phyloP scores from a whole-genome alignment of 2,113 vertebrate genomes.

The Vulpes lagopus region DNA sequence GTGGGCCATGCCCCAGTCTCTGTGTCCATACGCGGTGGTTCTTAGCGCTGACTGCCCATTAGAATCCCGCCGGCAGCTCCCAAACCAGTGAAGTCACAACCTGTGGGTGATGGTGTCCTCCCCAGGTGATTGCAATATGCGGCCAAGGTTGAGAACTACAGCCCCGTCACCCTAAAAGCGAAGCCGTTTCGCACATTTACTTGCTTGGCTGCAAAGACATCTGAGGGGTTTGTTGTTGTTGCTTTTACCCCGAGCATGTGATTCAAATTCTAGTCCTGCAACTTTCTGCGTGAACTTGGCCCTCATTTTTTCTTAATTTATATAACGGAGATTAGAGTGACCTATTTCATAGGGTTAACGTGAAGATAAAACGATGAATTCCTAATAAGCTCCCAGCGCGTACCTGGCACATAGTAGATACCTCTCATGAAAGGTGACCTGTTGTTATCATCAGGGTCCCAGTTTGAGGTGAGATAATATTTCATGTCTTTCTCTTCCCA shows the following conservation, averaged over 20 bases:
- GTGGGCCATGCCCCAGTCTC: background rate
- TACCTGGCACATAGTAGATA: background rate
- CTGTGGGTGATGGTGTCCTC: background rate
- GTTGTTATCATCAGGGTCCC: background rate
- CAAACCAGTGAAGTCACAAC: background rate
- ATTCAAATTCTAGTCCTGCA: constrained; percentile 37
- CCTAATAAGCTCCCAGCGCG: background rate
- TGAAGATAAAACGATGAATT: background rate
- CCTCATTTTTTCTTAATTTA: constrained; percentile 22
- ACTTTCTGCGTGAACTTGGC: background rate
- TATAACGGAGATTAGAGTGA: background rate
- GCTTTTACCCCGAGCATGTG: background rate
- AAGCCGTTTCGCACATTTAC: background rate
- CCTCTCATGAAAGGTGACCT: background rate
- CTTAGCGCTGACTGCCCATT: background rate
- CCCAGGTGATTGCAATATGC: background rate
- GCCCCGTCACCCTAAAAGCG: background rate
- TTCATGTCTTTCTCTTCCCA: background rate
- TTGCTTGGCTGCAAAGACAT: background rate
- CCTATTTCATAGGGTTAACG: background rate
- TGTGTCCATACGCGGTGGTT: background rate
- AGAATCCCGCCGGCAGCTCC: background rate
- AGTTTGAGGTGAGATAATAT: background rate
- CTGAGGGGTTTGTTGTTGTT: background rate
- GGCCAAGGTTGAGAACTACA: background rate